phyloP scores from a whole-genome alignment of 2,888 invertebrate genomes.

The Ormyrus labotus region DNA sequence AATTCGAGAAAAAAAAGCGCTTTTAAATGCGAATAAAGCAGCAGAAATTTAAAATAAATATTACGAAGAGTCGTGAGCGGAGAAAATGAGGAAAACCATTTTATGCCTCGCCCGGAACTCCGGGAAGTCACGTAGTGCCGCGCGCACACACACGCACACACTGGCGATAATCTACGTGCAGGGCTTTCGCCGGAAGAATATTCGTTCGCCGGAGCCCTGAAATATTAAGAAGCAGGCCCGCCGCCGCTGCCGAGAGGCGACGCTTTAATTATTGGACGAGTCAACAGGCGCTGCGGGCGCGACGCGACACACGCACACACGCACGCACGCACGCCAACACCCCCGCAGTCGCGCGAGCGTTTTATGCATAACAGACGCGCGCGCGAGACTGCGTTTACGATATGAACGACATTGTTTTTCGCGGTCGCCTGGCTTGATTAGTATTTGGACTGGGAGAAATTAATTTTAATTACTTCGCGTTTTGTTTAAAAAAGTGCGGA shows the following conservation, averaged over 20 bases:
- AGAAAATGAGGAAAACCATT: slow-evolving; percentile 40
- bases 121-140: slow-evolving; percentile 26
- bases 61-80: neutral
- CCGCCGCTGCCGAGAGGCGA: neutral
- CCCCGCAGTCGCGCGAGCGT: too few species aligned
- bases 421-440: neutral
- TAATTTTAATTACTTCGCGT: too few species aligned
- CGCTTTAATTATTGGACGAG: slow-evolving; percentile 44
- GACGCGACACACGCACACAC: neutral
- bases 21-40: slow-evolving; percentile 21
- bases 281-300: neutral
- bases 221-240: slow-evolving; percentile 41
- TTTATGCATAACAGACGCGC: slow-evolving; percentile 1
- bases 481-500: too few species aligned
- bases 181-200: neutral
- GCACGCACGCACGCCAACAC: too few species aligned
- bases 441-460: neutral
- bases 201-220: slow-evolving; percentile 15
- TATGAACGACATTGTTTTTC: neutral
- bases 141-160: neutral
- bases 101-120: neutral
- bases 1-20: neutral
- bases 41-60: neutral
- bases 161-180: slow-evolving; percentile 18
- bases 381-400: neutral